Conservation (phyloP, 2,113 vertebrate species). For the Seriola dumerili region DNA sequence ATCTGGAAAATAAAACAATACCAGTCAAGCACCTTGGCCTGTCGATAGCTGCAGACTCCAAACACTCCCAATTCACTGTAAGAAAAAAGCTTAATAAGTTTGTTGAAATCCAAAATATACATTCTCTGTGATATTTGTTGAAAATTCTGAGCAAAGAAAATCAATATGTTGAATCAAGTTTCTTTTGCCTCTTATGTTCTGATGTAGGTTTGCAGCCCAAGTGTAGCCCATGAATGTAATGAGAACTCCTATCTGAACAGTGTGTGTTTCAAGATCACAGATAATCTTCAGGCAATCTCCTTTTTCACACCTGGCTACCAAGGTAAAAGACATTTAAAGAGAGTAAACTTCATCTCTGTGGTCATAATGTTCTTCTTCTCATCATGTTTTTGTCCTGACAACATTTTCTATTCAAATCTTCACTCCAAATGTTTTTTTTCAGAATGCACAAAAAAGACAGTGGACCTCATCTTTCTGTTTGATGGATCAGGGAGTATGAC, state of each 20-base stretch:
- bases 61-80: slow-evolving; percentile 59
- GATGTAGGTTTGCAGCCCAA: slow-evolving; percentile 86
- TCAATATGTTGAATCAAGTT: background rate
- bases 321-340: slow-evolving; percentile 72
- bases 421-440: background rate
- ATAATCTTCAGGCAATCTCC: slow-evolving; percentile 28
- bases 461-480: slow-evolving; percentile 89
- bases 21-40: slow-evolving; percentile 67
- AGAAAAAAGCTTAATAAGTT: slow-evolving; percentile 30
- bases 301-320: slow-evolving; percentile 79
- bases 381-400: background rate
- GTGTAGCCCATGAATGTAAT: slow-evolving; percentile 81
- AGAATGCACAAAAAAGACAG: slow-evolving; percentile 86
- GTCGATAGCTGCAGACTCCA: slow-evolving; percentile 53
- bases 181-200: background rate
- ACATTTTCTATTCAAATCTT: background rate
- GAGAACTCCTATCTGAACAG: slow-evolving; percentile 87
- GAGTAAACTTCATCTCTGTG: background rate
- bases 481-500: slow-evolving; percentile 87
- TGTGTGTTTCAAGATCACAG: slow-evolving; percentile 81
- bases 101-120: background rate
- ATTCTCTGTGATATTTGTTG: background rate
- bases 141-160: background rate
- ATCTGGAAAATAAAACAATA: background rate
- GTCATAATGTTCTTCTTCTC: no score